These are phyloP conservation scores for Erinaceus europaeus DNA, from an alignment of 2,113 vertebrate species.

Conservation along the genomic window DNA sequence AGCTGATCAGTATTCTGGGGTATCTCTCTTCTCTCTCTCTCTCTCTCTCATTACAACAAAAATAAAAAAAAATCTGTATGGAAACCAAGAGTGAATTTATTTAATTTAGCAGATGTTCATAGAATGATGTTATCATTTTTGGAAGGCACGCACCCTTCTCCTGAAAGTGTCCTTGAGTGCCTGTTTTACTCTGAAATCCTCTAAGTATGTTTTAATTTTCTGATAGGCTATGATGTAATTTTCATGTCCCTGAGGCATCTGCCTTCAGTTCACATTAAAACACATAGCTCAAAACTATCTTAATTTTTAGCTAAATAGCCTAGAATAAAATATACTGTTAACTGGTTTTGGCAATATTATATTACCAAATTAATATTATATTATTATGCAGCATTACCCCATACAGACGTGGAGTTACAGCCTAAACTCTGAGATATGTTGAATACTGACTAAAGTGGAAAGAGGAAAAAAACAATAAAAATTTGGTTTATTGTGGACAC, in stretches of 20 bases:
- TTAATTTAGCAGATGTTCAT: background rate
- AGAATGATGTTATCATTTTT: background rate
- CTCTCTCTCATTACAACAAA: too few relatives aligned
- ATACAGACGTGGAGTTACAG: background rate
- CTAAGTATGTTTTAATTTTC: background rate
- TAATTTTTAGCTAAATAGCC: background rate
- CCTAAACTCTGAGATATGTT: background rate
- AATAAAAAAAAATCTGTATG: background rate
- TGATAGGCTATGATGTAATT: background rate
- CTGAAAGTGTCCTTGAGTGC: background rate
- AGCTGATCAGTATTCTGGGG: too few relatives aligned
- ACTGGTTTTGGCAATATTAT: background rate
- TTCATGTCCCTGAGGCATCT: background rate
- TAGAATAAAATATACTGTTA: background rate
- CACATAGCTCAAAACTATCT: background rate
- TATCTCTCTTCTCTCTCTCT: too few relatives aligned
- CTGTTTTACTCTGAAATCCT: background rate
- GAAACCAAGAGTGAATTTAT: background rate
- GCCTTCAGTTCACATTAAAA: background rate
- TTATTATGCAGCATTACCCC: too few relatives aligned
- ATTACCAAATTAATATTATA: too few relatives aligned
- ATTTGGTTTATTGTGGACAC: background rate
- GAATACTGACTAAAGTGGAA: background rate
- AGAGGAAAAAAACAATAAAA: background rate
- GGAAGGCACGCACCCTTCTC: background rate